Conservation (phyloP, 2,797 vertebrate species). For the Hafferia zeledoni region DNA sequence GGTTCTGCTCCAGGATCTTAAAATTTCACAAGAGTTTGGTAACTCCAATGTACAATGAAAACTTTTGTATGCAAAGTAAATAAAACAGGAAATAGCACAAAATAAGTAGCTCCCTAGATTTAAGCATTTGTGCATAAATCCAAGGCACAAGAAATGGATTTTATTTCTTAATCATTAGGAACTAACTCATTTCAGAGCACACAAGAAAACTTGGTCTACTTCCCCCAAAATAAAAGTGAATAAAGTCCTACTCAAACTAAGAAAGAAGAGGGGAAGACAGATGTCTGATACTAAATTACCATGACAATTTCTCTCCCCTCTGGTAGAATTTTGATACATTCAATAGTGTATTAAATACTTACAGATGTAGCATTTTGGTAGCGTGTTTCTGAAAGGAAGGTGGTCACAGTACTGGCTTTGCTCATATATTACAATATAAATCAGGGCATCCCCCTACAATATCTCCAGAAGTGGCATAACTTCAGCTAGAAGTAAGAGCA, state of each 20-base stretch:
- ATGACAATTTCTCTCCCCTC: not conserved
- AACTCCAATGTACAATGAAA: not conserved
- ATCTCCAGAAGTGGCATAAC: not conserved
- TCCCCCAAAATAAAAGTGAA: not conserved
- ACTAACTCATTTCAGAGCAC: not conserved
- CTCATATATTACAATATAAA: not conserved
- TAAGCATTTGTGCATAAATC: not conserved
- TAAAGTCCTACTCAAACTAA: not conserved
- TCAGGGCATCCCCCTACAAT: not conserved
- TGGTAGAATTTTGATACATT: not conserved
- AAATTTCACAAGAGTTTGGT: not conserved
- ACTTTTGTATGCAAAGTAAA: not conserved
- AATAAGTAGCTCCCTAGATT: not conserved
- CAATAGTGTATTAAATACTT: not conserved
- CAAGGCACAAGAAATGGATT: not conserved
- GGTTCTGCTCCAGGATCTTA: not conserved
- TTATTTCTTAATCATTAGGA: not conserved
- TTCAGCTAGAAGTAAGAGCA: not conserved
- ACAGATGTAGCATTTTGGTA: not conserved
- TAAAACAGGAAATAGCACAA: not conserved
- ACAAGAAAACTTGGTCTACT: not conserved
- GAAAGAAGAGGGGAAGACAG: not conserved
- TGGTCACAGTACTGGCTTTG: not conserved
- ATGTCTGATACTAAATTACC: not conserved
- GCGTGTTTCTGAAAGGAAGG: not conserved